phyloP scores from a whole-genome alignment of 2,113 vertebrate species.

The Stomatorhinus ivindoensis region DNA sequence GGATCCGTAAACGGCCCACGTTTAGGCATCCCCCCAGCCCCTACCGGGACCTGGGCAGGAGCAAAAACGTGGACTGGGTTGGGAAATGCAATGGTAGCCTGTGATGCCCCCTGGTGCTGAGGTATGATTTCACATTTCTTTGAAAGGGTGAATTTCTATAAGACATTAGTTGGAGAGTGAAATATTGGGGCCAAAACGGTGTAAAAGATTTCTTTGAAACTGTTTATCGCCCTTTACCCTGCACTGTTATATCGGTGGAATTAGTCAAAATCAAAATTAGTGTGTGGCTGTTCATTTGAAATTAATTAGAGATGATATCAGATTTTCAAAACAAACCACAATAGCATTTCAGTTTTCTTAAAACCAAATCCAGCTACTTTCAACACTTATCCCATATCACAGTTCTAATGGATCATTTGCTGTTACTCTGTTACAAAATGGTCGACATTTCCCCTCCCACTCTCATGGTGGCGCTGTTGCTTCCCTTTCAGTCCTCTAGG shows the following conservation, averaged over 20 bases:
- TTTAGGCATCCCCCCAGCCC: not conserved
- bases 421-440: not conserved
- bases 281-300: not conserved
- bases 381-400: not conserved
- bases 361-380: not conserved
- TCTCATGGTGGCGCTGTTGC: not conserved
- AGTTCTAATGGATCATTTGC: not conserved
- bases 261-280: not conserved
- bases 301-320: not conserved
- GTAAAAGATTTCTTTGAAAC: not conserved
- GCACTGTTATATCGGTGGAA: not conserved
- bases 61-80: not conserved
- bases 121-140: not conserved
- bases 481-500: slow-evolving; percentile 67
- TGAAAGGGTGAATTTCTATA: not conserved
- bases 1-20: no score
- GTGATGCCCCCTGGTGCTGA: no score
- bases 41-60: not conserved
- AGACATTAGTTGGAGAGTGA: not conserved
- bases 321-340: not conserved
- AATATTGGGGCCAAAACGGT: not conserved
- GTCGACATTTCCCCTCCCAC: not conserved
- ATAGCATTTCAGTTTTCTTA: not conserved
- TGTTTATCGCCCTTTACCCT: not conserved
- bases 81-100: not conserved